Evolutionary conservation across 1,140 invertebrate genomes (phyloP), one percentile per base, ranked within the genome.

Genomic region (Papilio glaucus): DNA sequence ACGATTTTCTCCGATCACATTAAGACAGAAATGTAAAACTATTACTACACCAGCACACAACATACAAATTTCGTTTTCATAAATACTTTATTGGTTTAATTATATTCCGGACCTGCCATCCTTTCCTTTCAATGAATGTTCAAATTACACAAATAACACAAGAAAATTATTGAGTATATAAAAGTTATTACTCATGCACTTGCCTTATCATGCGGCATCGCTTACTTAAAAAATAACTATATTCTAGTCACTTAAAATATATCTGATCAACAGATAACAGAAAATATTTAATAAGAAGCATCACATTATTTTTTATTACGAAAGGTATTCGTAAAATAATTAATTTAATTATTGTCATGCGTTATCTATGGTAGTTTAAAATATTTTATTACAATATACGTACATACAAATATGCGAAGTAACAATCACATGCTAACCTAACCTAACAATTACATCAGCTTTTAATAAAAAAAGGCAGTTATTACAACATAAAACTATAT

Each of bases 271-370:
- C 41, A 49, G 45, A 49, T 49, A 49, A 49, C 45, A 49, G 6
- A 21, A 49, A 18, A 49, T 45, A 49, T 49, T n/a, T n/a, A n/a
- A 49, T 49, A 21, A 8, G 18, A 21, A 49, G 18, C 18, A 21
- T 49, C 45, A 49, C 45, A 49, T 49, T 21, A 49, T 49, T 49
- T 49, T 49, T 9, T 49, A n/a, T 21, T 49, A 18, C 2, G 2
- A 49, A 49, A 49, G 18, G 8, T 49, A 42, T n/a, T n/a, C 45
- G 18, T 24, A 21, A 49, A 2, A 49, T 7, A 5, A 45, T n/a
- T n/a, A n/a, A n/a, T n/a, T 49, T 49, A 49, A 49, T 49, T 49
- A 49, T 49, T 49, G 45, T 49, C 45, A 49, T 49, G 45, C 45
- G 18, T 49, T 4, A 24, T 49, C 18, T 49, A 49, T 49, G 7